phyloP scores from a whole-genome alignment of 1,140 invertebrate genomes.

The Asbolus verrucosus region DNA sequence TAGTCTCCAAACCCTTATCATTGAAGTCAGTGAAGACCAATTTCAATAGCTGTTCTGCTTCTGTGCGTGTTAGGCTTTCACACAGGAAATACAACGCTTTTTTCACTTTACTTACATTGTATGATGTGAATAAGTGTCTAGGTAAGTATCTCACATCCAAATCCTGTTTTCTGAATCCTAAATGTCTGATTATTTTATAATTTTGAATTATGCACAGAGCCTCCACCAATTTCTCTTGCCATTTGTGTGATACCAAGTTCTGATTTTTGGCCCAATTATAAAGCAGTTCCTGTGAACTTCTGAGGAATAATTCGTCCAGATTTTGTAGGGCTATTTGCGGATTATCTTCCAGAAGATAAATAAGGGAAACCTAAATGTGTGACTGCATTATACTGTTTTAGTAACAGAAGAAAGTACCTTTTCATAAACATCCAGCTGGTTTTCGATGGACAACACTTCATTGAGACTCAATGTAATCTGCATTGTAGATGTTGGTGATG shows the following conservation, averaged over 20 bases:
- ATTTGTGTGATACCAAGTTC: constrained; percentile 29
- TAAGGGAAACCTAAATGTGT: constrained; percentile 55
- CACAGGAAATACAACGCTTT: constrained; percentile 56
- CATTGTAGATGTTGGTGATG: neutral
- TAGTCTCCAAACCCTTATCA: constrained; percentile 37
- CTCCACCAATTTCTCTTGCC: constrained; percentile 57
- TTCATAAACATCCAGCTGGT: constrained; percentile 49
- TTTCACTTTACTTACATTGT: constrained; percentile 49
- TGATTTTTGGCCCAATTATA: constrained; percentile 47
- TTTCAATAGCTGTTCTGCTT: constrained; percentile 51
- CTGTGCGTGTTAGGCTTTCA: constrained; percentile 50
- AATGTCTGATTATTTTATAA: constrained; percentile 53
- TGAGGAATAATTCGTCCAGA: constrained; percentile 7
- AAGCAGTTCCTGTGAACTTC: constrained; percentile 41
- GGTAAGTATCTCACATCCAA: constrained; percentile 51
- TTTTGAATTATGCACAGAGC: constrained; percentile 59
- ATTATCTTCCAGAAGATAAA: constrained; percentile 55
- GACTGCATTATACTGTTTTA: neutral
- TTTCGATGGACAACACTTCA: constrained; percentile 46
- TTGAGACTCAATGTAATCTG: constrained; percentile 15
- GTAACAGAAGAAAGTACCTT: constrained; percentile 38
- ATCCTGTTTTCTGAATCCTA: constrained; percentile 53
- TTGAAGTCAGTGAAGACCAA: constrained; percentile 47
- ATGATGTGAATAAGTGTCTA: constrained; percentile 4
- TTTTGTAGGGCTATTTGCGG: constrained; percentile 46